Evolutionary conservation across 1,140 invertebrate genomes (phyloP), one percentile per base, ranked within the genome.

Genomic region (Conus ventricosus): DNA sequence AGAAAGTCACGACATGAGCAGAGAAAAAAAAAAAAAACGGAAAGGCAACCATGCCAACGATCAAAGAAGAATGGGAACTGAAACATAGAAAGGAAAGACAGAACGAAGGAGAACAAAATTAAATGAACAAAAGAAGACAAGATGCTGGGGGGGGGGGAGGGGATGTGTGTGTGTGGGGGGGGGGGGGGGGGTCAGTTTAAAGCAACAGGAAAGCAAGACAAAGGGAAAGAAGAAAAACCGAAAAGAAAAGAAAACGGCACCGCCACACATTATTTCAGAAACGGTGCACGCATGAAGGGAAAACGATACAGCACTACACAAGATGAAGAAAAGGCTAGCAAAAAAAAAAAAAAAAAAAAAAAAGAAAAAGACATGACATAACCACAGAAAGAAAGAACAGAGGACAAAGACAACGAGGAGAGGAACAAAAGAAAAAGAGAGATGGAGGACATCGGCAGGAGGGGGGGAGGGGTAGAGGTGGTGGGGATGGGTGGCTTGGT

Each of bases 1-100:
- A 87, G 78, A 80, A 39, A 87, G 71, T 60, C 20, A 80, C 82
- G 78, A 87, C 20, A 86, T 76, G 27, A 39, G 54, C n/a, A 87
- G 27, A 87, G 75, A 81, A 11, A 82, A 76, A 82, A 39, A 76
- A 54, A 80, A 60, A 82, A 23, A 81, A 39, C 11, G 76, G 81
- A 27, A 80, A 88, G 63, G 78, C 82, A 85, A 80, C 10, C 51
- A 85, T 83, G 10, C n/a, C 11, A 25, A n/a, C n/a, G 51, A 80
- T 11, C 78, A 80, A 25, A 27, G 51, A 80, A 80, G 13, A n/a
- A 80, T 80, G 78, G 51, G 51, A 80, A 80, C 51, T 80, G 78
- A 11, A 80, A 80, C 5, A 80, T 4, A 78, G 75, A 78, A 39
- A 23, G 27, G 27, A 78, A 10, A 78, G 75, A 78, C 11, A 78